A percentile compares a stretch with the other conserved stretches of the same genome.
These are phyloP conservation scores for Leptodactylus fuscus DNA, from an alignment of 2,113 vertebrate genomes.

Conservation along the genomic window DNA sequence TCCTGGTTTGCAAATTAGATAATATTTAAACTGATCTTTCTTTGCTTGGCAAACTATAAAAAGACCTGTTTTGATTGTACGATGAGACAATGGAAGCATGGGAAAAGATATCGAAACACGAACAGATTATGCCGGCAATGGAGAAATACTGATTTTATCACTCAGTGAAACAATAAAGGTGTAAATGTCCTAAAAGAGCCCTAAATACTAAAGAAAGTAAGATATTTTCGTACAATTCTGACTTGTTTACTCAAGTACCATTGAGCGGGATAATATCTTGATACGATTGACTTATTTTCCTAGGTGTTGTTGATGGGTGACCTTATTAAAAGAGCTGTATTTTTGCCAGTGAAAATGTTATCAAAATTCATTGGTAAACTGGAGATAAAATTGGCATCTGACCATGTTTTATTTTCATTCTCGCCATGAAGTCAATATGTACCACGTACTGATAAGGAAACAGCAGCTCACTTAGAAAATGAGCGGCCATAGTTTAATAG, in stretches of 20 bases:
- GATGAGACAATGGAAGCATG: constrained; percentile 53
- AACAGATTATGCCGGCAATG: constrained; percentile 33
- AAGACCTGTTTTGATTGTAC: constrained; percentile 19
- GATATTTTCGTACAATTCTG: constrained; percentile 1
- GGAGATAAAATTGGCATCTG: constrained; percentile 32
- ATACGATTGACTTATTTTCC: constrained; percentile 23
- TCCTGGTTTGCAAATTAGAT: constrained; percentile 41
- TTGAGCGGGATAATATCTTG: constrained; percentile 30
- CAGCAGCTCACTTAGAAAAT: background rate
- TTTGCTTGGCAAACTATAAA: constrained; percentile 35
- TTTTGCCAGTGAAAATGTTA: constrained; percentile 32
- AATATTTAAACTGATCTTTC: constrained; percentile 54
- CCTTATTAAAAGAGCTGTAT: constrained; percentile 35
- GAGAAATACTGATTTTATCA: constrained; percentile 52
- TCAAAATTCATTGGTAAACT: constrained; percentile 34
- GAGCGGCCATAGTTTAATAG: background rate
- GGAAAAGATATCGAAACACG: constrained; percentile 48
- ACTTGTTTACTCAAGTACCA: constrained; percentile 44
- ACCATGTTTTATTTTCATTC: constrained; percentile 34
- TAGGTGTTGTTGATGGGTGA: constrained; percentile 33
- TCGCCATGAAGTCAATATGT: constrained; percentile 35
- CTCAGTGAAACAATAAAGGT: constrained; percentile 32
- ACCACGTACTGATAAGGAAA: constrained; percentile 2
- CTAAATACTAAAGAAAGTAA: constrained; percentile 37
- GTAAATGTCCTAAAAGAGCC: constrained; percentile 8